Conservation (phyloP, 1,140 invertebrate genomes). For the Drosophila simulans region DNA sequence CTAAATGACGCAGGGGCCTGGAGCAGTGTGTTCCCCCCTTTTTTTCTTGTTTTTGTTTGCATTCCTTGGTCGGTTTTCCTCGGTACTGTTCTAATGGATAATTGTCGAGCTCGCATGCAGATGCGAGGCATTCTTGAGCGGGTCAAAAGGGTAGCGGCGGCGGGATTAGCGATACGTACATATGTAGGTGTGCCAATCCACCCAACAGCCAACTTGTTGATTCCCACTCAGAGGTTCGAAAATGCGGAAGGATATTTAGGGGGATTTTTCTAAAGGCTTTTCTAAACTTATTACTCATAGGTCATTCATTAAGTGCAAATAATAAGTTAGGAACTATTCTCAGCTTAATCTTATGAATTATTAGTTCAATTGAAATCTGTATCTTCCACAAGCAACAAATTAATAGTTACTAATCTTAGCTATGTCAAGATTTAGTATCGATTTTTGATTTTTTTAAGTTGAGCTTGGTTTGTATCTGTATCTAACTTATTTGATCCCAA, state of each 20-base stretch:
- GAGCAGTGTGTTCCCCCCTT: conserved; percentile 12
- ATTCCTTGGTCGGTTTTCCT: background rate
- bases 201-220: conserved; percentile 28
- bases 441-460: no score
- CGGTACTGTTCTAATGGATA: conserved; percentile 80
- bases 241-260: no score
- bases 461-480: no score
- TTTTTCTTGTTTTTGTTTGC: conserved; percentile 34
- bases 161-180: conserved; percentile 20
- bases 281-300: background rate
- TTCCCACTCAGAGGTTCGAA: conserved; percentile 10
- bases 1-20: conserved; percentile 59
- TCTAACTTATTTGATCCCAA: no score
- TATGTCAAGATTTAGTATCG: no score
- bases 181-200: background rate
- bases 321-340: no score
- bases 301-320: no score
- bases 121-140: conserved; percentile 22
- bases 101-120: conserved; percentile 73
- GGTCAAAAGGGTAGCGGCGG: conserved; percentile 31
- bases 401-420: no score
- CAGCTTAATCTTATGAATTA: no score
- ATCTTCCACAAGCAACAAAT: no score
- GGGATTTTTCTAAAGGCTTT: background rate
- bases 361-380: no score